These are phyloP conservation scores for Tetramorium simillimum DNA, from an alignment of 1,140 invertebrate species.

Conservation along the genomic window DNA sequence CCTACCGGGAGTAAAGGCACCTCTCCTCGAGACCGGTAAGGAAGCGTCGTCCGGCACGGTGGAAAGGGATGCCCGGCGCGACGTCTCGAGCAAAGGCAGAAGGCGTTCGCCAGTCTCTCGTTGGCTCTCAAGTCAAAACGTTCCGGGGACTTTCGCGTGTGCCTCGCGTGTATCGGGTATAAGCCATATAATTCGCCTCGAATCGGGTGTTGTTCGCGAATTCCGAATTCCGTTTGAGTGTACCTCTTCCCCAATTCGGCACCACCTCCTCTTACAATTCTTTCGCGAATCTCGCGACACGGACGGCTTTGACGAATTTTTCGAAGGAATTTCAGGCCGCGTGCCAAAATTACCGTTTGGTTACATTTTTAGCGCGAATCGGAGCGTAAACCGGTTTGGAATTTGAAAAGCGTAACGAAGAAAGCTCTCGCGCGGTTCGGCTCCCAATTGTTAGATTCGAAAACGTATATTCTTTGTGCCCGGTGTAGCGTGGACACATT, in stretches of 20 bases:
- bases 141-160: conserved; percentile 53
- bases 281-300: neutral
- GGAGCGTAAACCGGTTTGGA: neutral
- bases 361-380: neutral
- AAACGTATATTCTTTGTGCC: conserved; percentile 11
- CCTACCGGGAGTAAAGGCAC: conserved; percentile 72
- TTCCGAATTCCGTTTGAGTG: neutral
- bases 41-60: conserved; percentile 70
- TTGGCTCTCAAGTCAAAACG: conserved; percentile 75
- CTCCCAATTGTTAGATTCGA: neutral
- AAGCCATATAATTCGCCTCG: conserved; percentile 54
- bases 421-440: neutral
- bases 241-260: neutral
- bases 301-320: neutral
- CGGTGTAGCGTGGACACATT: conserved; percentile 21
- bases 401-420: neutral
- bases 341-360: neutral
- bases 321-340: neutral
- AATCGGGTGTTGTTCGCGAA: neutral
- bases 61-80: conserved; percentile 74
- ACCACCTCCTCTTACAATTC: neutral
- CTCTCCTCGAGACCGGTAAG: conserved; percentile 71
- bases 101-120: conserved; percentile 74
- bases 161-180: neutral
- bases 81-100: conserved; percentile 70